Evolutionary conservation across 1,140 invertebrate genomes (phyloP).

Genomic region (Tetraneura akinire): DNA sequence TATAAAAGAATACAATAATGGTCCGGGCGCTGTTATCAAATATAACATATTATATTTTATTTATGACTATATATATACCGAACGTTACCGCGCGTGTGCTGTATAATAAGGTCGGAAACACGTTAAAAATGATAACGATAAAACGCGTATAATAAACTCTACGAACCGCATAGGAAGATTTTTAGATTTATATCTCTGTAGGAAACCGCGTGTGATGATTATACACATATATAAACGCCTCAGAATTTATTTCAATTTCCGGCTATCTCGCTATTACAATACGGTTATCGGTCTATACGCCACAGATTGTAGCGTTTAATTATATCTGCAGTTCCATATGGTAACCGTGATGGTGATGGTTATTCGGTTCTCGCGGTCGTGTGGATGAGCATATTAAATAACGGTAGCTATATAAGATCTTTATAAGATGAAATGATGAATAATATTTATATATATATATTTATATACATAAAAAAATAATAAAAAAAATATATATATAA

Average conservation of each 20-base stretch:
- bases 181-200: no score
- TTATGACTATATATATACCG: no score
- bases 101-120: background rate
- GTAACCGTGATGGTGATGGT: no score
- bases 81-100: no score
- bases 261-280: background rate
- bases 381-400: background rate
- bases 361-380: background rate
- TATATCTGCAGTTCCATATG: slow-evolving; percentile 25
- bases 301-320: slow-evolving; percentile 18
- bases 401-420: slow-evolving; percentile 21
- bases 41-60: slow-evolving; percentile 8
- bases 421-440: no score
- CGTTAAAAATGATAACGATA: no score
- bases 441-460: no score
- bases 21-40: background rate
- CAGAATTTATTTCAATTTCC: slow-evolving; percentile 6
- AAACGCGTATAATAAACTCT: no score
- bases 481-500: slow-evolving; percentile 1
- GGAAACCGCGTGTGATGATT: no score
- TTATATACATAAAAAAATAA: no score
- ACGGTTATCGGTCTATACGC: background rate
- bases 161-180: no score
- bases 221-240: background rate
- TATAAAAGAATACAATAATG: background rate